phyloP scores from a whole-genome alignment of 2,797 vertebrate species.

The Fistularia commersonii region DNA sequence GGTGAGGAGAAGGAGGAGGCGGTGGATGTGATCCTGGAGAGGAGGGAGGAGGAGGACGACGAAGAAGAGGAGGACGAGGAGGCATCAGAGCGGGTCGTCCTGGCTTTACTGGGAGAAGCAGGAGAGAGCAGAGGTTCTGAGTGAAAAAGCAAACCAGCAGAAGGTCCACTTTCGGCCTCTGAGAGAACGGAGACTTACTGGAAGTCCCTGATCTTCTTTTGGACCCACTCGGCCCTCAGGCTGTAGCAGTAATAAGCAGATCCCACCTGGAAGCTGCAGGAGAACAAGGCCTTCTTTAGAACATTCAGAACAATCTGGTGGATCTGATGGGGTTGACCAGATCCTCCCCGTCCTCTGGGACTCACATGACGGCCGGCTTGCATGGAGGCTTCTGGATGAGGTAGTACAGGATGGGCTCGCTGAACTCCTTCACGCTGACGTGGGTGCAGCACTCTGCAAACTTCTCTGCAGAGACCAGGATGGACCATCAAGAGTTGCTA shows the following conservation, averaged over 20 bases:
- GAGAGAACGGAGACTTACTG: background rate
- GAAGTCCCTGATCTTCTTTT: background rate
- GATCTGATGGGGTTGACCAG: background rate
- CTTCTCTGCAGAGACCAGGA: constrained; percentile 31
- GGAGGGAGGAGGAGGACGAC: constrained; percentile 14
- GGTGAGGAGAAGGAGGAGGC: constrained; percentile 20
- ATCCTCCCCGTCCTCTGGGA: background rate
- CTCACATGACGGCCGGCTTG: constrained; percentile 66
- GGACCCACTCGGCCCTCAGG: background rate
- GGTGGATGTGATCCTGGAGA: constrained; percentile 37
- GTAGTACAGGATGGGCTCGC: constrained; percentile 16
- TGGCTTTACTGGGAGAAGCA: background rate
- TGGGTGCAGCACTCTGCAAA: constrained; percentile 45
- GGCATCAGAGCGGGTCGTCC: background rate
- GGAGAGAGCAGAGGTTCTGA: no score
- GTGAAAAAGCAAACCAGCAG: no score
- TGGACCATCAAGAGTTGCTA: background rate
- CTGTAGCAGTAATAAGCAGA: background rate
- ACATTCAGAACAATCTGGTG: no score
- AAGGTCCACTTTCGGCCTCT: no score
- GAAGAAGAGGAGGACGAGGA: background rate
- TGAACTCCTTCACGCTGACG: background rate
- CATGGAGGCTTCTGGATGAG: constrained; percentile 33
- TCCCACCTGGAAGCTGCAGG: constrained; percentile 1
- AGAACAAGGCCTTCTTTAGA: no score